Percentiles rank a stretch among this genome's conserved stretches.
phyloP scores from a whole-genome alignment of 1,140 invertebrate species.

The Delia radicum region DNA sequence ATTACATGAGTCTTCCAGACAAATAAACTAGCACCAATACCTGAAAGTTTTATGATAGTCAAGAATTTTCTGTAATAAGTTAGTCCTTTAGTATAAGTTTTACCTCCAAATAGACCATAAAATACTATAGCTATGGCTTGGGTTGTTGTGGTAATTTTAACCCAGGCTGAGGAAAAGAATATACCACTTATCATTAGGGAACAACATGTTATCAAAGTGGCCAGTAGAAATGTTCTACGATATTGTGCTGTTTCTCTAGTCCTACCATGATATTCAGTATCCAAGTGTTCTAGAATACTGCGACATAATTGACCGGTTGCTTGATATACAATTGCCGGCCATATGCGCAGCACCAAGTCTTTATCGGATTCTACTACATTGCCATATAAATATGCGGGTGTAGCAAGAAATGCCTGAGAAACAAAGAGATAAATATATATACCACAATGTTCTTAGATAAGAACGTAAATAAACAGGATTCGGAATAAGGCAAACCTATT shows the following conservation, averaged over 20 bases:
- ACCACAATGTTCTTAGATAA: no score
- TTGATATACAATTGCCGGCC: constrained; percentile 53
- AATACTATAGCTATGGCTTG: constrained; percentile 51
- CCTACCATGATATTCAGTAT: constrained; percentile 48
- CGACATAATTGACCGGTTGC: constrained; percentile 50
- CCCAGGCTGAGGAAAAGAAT: constrained; percentile 52
- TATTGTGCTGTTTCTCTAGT: constrained; percentile 46
- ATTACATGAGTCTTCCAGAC: constrained; percentile 52
- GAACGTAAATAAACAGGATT: no score
- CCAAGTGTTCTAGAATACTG: constrained; percentile 49
- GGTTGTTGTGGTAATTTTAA: constrained; percentile 48
- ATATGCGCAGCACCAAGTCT: constrained; percentile 50
- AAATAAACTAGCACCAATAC: constrained; percentile 50
- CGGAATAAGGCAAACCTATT: no score
- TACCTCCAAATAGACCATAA: constrained; percentile 51
- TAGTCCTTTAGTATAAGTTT: neutral
- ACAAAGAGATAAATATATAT: no score
- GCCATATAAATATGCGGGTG: constrained; percentile 51
- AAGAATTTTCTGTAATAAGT: neutral
- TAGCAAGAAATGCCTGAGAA: constrained; percentile 48
- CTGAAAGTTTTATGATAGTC: constrained; percentile 31
- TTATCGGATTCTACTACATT: constrained; percentile 53
- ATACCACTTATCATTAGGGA: constrained; percentile 50
- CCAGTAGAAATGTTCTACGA: constrained; percentile 42
- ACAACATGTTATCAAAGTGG: constrained; percentile 46